Percentiles rank a stretch among this genome's conserved stretches.
Conservation (phyloP, 2,797 vertebrate genomes). For the Limosa lapponica region DNA sequence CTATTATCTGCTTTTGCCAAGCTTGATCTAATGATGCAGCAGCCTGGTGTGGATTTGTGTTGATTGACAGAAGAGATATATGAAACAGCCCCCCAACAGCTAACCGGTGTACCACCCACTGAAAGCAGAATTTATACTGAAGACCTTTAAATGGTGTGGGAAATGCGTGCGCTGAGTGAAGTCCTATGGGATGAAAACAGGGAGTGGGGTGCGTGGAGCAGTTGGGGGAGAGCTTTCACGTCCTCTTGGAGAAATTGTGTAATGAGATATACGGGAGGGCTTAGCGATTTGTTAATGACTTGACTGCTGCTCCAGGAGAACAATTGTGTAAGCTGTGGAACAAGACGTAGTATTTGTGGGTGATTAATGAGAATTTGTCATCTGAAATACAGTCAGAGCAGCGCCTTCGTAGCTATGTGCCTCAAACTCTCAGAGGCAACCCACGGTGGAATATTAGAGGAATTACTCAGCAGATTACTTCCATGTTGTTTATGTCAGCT, state of each 20-base stretch:
- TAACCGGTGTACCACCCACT: not conserved
- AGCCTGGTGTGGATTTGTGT: not conserved
- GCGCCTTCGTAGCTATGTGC: slow-evolving; percentile 28
- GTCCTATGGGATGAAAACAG: not conserved
- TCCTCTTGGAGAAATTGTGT: not conserved
- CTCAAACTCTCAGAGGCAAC: slow-evolving; percentile 33
- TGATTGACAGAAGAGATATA: not conserved
- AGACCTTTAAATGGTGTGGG: not conserved
- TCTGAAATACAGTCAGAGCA: slow-evolving; percentile 58
- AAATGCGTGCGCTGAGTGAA: fast-evolving
- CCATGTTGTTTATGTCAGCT: slow-evolving; percentile 58
- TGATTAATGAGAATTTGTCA: slow-evolving; percentile 67
- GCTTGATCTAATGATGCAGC: not conserved
- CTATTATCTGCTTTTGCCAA: not conserved
- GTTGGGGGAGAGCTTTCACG: not conserved
- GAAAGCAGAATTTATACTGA: not conserved
- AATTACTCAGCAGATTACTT: slow-evolving; percentile 69
- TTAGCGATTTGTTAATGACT: slow-evolving; percentile 11
- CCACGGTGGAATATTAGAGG: slow-evolving; percentile 59
- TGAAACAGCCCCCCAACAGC: not conserved
- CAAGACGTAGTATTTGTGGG: not conserved
- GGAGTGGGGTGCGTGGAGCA: not conserved
- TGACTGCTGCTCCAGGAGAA: slow-evolving; percentile 7
- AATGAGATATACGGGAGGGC: not conserved
- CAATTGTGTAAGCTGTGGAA: slow-evolving; percentile 29